Base-by-base conservation (phyloP, 2,888 invertebrate genomes). In the Griposia aprilina region DNA sequence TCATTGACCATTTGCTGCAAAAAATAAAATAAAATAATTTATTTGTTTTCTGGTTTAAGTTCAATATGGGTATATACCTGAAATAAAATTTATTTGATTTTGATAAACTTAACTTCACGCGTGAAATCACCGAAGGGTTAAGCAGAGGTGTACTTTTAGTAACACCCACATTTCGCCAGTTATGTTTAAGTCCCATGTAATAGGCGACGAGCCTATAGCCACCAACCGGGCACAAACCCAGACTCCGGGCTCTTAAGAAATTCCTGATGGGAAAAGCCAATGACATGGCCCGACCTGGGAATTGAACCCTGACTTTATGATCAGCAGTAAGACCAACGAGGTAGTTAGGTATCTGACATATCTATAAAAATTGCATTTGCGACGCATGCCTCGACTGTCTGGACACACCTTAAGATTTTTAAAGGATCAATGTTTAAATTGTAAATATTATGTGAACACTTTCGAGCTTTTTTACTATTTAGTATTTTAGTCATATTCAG, bases 391-490 rank as follows among this genome's bases (percentile, higher is more conserved):
- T 3, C n/a, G 63, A n/a, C 17, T 20, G 11, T 63, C n/a, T 17
- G 62, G 3, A 62, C 17, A 5, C 36, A 36, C 7, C 36, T 17
- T 5, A 79, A 59, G 11, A 45, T 20, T 65, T 36, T 50, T 13
- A 52, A 65, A 69, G 8, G 48, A 81, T 65, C 23, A 52, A 48
- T 74, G 52, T 76, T 79, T 30, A 23, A 65, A 77, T 41, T 87
- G 89, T 86, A 86, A 86, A 86, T 86, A 88, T 68, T 68, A 79
- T 76, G n/a, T 80, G 74, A 83, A 78, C 74, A 83, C 23, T 72
- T 86, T 75, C 80, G 86, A 86, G 87, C 89, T 88, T 86, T 87
- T 87, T 72, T 80, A 87, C 52, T 86, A 73, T 67, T 62, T 78
- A 76, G 68, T 67, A 36, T 70, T 60, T 71, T 79, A 60, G 50